Percentiles rank a stretch among this genome's conserved stretches.
Evolutionary conservation across 1,140 invertebrate species (phyloP).

Genomic region (Tetragonula clypearis): DNA sequence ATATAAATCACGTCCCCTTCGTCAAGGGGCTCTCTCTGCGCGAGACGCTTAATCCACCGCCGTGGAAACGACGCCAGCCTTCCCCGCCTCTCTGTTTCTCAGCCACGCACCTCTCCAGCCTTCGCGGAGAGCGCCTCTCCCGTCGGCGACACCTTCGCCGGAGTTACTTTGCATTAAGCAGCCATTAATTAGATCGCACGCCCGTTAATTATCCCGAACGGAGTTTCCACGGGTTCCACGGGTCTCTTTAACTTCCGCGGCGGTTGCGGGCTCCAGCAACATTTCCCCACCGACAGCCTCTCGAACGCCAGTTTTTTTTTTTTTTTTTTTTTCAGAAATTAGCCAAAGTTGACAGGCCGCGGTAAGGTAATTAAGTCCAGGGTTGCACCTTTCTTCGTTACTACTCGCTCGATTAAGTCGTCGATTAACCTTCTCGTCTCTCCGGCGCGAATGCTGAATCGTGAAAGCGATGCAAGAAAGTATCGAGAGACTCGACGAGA

Average conservation of each 20-base stretch:
- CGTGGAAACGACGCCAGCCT: too few species aligned
- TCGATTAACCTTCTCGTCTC: not conserved
- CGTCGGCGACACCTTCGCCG: conserved; percentile 54
- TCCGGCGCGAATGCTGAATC: too few species aligned
- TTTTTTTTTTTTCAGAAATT: conserved; percentile 21
- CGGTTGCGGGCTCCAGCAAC: conserved; percentile 24
- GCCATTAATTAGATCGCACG: conserved; percentile 74
- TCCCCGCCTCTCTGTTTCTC: not conserved
- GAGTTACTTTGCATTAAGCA: conserved; percentile 73
- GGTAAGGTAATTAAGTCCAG: not conserved
- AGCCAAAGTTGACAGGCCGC: not conserved
- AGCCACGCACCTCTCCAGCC: not conserved
- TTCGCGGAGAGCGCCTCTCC: not conserved
- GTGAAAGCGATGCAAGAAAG: too few species aligned
- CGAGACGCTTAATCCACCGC: conserved; percentile 71
- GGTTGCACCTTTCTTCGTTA: not conserved
- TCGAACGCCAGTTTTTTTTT: not conserved
- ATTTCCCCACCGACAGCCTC: not conserved
- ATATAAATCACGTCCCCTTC: conserved; percentile 78
- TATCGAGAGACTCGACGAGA: too few species aligned
- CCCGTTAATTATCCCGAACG: conserved; percentile 70
- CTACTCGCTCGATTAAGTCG: not conserved
- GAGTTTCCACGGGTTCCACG: not conserved
- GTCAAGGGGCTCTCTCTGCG: conserved; percentile 71
- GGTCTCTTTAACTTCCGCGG: conserved; percentile 63